Percentiles rank a stretch among this genome's conserved stretches.
Evolutionary conservation across 2,888 invertebrate genomes (phyloP).

Genomic region (Ormyrus nitidulus): DNA sequence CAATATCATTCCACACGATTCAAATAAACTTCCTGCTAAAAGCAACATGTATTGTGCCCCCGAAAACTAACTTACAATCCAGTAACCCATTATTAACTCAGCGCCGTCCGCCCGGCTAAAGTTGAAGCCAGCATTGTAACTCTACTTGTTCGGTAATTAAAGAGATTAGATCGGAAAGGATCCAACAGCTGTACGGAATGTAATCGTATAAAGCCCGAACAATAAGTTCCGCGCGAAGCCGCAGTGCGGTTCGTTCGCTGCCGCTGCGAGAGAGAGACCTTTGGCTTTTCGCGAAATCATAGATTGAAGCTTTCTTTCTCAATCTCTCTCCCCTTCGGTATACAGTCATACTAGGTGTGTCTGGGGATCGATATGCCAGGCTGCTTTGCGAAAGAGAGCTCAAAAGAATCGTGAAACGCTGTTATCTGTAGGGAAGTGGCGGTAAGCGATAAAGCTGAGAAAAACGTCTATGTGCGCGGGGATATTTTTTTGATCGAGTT

Average conservation of each 20-base stretch:
- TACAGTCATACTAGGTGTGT: conserved; percentile 23
- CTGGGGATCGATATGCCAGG: conserved; percentile 35
- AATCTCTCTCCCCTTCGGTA: neutral
- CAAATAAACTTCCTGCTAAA: too few species aligned
- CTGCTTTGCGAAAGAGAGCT: conserved; percentile 12
- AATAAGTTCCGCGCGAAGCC: conserved; percentile 38
- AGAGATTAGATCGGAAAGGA: conserved; percentile 27
- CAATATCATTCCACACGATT: too few species aligned
- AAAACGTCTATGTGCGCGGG: too few species aligned
- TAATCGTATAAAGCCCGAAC: neutral
- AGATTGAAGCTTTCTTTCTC: conserved; percentile 26
- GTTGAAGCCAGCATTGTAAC: neutral
- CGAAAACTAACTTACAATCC: too few species aligned
- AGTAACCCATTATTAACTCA: too few species aligned
- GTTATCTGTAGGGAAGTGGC: too few species aligned
- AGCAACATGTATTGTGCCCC: too few species aligned
- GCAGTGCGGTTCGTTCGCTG: conserved; percentile 27
- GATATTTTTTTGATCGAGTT: too few species aligned
- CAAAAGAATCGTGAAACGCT: neutral
- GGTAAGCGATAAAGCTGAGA: too few species aligned
- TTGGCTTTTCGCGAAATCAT: conserved; percentile 36
- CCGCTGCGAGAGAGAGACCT: neutral
- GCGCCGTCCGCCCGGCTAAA: too few species aligned
- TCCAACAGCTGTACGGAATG: neutral
- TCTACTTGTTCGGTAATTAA: conserved; percentile 15